Base-by-base conservation (phyloP, 2,113 vertebrate genomes). In the Alces alces region DNA sequence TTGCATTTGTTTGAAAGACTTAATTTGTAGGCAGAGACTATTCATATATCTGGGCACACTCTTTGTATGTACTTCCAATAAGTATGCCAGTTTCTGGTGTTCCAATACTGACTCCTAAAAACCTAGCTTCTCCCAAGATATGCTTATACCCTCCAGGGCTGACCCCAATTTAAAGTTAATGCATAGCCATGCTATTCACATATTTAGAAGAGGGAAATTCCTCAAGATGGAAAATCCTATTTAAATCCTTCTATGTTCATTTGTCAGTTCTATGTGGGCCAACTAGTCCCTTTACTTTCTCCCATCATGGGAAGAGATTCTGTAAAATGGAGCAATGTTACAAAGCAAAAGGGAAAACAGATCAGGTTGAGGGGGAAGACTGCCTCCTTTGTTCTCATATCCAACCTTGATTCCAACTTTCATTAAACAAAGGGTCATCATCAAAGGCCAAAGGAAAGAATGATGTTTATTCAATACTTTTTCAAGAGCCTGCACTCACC, bases 401-500 rank as follows among this genome's bases (percentile, higher is more conserved):
- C 9, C 52, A 95, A 93, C 7, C 36, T 93, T 86, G 47, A 95
- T 55, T 91, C 73, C 86, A 61, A 91, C 23, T 91, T 93, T 92
- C 88, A 70, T 45, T 93, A 91, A 79, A 66, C 66, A 86, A 95
- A 47, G 60, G 54, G 36, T 28, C 23, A 79, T 78, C 28, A 80
- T 58, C 45, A 93, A 87, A 94, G 52, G 73, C 45, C 76, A 92
- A 93, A 95, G 54, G 36, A 70, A 96, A 96, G 73, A 91, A 86
- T 73, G 11, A 73, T n/a, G 33, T 86, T 86, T 73, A 86, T 33
- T 90, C 7, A 86, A 28, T 33, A 54, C 30, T 54, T 70, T 87
- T 76, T 95, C 27, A 93, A 90, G 91, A 85, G 45, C 78, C 86
- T 96, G 79, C 0, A 97, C 98, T 98, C 96, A 98, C 98, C 99